These are phyloP conservation scores for Oscheius sp. DNA, from an alignment of 2,888 invertebrate species.

Conservation along the genomic window DNA sequence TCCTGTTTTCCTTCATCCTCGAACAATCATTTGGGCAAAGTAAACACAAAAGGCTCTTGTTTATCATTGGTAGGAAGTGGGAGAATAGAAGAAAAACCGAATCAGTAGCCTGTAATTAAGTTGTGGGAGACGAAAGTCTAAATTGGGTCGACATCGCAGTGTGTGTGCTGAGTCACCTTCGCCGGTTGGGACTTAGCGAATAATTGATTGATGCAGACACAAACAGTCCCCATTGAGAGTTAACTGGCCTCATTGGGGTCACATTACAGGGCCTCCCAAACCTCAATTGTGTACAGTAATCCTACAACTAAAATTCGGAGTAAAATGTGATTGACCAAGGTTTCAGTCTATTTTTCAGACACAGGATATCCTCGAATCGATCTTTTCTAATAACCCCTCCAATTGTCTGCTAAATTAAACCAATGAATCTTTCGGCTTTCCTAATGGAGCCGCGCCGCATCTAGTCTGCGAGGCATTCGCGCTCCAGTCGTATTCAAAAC, in stretches of 20 bases:
- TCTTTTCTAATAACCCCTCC: neutral
- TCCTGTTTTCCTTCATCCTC: neutral
- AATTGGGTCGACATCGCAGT: constrained; percentile 4
- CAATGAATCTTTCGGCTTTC: constrained; percentile 15
- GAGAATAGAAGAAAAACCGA: neutral
- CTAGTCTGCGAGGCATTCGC: neutral
- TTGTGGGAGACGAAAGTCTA: neutral
- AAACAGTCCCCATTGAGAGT: constrained; percentile 23
- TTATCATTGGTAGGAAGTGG: neutral
- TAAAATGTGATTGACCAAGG: no score
- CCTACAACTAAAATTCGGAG: no score
- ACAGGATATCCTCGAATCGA: no score
- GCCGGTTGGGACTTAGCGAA: constrained; percentile 30
- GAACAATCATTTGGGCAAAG: neutral
- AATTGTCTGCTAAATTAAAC: constrained; percentile 15
- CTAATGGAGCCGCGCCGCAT: constrained; percentile 34
- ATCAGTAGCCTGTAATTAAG: neutral
- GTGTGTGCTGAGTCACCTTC: constrained; percentile 28
- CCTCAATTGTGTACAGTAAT: no score
- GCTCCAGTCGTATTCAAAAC: constrained; percentile 7
- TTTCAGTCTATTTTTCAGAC: no score
- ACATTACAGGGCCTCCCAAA: neutral
- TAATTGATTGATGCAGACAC: constrained; percentile 35
- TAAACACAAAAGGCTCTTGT: no score
- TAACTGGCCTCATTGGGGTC: constrained; percentile 17